phyloP scores from a whole-genome alignment of 1,140 invertebrate genomes.

The Leguminivora glycinivorella region DNA sequence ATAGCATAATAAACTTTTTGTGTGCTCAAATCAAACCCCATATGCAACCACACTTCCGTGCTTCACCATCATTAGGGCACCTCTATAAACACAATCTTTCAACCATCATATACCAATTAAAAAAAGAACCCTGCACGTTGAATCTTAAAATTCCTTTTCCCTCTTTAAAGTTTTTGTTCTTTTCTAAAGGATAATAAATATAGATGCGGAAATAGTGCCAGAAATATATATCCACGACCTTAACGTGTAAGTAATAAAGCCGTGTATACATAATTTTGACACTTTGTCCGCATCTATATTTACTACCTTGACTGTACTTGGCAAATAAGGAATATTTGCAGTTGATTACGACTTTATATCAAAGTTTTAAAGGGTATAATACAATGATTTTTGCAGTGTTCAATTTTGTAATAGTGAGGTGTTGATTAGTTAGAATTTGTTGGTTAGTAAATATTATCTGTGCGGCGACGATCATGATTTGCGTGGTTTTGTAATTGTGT shows the following conservation, averaged over 20 bases:
- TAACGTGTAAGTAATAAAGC: too few relatives aligned
- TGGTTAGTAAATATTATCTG: constrained; percentile 20
- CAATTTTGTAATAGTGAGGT: constrained; percentile 10
- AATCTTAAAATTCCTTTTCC: not conserved
- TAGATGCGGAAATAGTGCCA: too few relatives aligned
- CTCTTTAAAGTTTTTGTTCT: too few relatives aligned
- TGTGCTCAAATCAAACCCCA: constrained; percentile 25
- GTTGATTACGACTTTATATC: not conserved
- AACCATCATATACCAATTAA: not conserved
- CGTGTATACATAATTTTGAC: too few relatives aligned
- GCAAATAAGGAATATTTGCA: not conserved
- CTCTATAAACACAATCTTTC: not conserved
- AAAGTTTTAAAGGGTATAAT: not conserved
- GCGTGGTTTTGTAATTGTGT: constrained; percentile 4
- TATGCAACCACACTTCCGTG: constrained; percentile 16
- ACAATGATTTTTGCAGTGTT: not conserved
- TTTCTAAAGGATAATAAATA: too few relatives aligned
- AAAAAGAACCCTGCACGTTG: not conserved
- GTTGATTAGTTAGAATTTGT: constrained; percentile 17
- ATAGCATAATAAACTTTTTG: constrained; percentile 18
- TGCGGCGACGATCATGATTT: constrained; percentile 1
- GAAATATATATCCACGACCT: too few relatives aligned
- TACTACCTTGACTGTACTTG: too few relatives aligned
- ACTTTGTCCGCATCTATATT: too few relatives aligned
- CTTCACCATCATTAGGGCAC: constrained; percentile 12